Evolutionary conservation across 2,113 vertebrate genomes (phyloP).

Genomic region (Spilogale gracilis): DNA sequence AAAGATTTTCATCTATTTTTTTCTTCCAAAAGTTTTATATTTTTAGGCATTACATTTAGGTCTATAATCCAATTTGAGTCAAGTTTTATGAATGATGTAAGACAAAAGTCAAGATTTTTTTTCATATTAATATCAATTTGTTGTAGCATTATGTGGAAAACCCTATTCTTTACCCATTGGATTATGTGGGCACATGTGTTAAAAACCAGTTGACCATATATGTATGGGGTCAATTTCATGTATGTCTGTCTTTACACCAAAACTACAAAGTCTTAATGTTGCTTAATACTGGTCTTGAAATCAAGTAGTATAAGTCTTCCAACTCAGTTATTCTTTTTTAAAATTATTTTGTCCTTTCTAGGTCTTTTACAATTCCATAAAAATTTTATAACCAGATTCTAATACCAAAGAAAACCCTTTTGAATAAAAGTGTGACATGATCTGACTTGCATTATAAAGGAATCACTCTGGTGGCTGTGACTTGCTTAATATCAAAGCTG

Average conservation of each 20-base stretch:
- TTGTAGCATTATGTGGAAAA: not conserved
- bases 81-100: not conserved
- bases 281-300: slow-evolving; percentile 14
- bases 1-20: slow-evolving; percentile 21
- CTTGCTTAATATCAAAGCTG: not conserved
- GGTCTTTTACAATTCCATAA: not conserved
- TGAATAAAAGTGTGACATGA: not conserved
- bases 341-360: not conserved
- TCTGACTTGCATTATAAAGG: not conserved
- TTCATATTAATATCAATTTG: not conserved
- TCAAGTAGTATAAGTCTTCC: not conserved
- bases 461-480: not conserved
- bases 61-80: not conserved
- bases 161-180: not conserved
- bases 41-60: not conserved
- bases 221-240: not conserved
- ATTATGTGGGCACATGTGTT: not conserved
- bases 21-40: not conserved
- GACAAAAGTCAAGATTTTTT: not conserved
- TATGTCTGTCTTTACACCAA: not conserved
- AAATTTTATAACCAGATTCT: not conserved
- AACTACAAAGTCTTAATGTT: not conserved
- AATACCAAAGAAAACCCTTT: not conserved
- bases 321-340: not conserved
- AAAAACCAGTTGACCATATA: not conserved